phyloP scores from a whole-genome alignment of 2,113 vertebrate species.

The Electrona antarctica region DNA sequence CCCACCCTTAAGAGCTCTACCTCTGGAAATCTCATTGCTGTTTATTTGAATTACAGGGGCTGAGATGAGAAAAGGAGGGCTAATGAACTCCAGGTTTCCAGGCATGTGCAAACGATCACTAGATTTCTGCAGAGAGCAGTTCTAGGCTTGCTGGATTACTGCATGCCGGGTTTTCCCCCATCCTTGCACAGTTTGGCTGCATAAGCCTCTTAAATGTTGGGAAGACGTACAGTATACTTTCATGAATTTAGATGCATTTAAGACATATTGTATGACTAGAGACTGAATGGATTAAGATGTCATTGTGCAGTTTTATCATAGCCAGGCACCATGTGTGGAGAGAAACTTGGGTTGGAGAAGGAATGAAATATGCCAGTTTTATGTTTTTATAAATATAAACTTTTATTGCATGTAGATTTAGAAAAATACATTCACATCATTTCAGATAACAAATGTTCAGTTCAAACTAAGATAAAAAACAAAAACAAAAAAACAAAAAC shows the following conservation, averaged over 20 bases:
- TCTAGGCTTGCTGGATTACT: constrained; percentile 70
- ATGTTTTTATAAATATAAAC: constrained; percentile 97
- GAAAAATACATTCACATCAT: constrained; percentile 99
- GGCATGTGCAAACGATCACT: constrained; percentile 81
- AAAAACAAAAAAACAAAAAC: constrained; percentile 17
- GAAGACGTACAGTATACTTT: constrained; percentile 49
- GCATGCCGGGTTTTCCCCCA: constrained; percentile 25
- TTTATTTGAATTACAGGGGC: constrained; percentile 83
- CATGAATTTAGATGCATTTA: constrained; percentile 44
- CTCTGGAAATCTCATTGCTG: constrained; percentile 82
- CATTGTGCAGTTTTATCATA: not conserved
- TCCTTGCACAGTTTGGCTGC: constrained; percentile 55
- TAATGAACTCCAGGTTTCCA: constrained; percentile 82
- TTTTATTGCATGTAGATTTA: constrained; percentile 98
- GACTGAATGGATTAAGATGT: constrained; percentile 7
- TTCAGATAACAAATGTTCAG: constrained; percentile 96
- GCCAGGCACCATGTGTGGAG: not conserved
- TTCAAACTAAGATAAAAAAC: constrained; percentile 79
- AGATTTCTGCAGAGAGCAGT: constrained; percentile 72
- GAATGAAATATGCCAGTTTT: constrained; percentile 16
- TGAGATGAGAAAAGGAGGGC: constrained; percentile 77
- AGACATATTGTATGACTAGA: constrained; percentile 28
- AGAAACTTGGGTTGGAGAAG: constrained; percentile 11
- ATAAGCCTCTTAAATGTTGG: constrained; percentile 53
- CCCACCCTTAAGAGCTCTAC: constrained; percentile 77